Evolutionary conservation across 1,140 invertebrate genomes (phyloP).

Genomic region (Panagrolaimus sp.): DNA sequence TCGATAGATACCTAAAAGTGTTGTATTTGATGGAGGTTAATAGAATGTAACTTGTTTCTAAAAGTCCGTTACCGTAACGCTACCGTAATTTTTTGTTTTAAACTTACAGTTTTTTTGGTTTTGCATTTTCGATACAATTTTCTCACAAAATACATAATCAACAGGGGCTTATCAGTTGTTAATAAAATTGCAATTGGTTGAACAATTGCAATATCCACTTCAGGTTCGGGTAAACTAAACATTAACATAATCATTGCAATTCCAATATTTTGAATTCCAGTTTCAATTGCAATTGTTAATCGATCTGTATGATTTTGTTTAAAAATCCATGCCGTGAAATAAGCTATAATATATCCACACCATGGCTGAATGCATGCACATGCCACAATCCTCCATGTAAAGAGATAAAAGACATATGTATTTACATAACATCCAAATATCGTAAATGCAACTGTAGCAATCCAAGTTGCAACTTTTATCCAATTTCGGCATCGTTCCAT

Average conservation of each 20-base stretch:
- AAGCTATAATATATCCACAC: slow-evolving; percentile 60
- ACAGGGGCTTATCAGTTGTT: slow-evolving; percentile 36
- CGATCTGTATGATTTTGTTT: slow-evolving; percentile 46
- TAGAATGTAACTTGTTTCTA: background rate
- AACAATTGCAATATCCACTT: slow-evolving; percentile 32
- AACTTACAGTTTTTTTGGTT: background rate
- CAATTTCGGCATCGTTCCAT: slow-evolving; percentile 66
- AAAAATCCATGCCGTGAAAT: slow-evolving; percentile 53
- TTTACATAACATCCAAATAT: slow-evolving; percentile 83
- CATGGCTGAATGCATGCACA: slow-evolving; percentile 58
- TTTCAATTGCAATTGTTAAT: slow-evolving; percentile 62
- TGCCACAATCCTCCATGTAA: slow-evolving; percentile 65
- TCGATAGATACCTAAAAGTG: too few relatives aligned
- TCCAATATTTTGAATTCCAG: slow-evolving; percentile 62
- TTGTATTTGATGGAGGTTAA: too few relatives aligned
- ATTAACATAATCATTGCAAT: slow-evolving; percentile 35
- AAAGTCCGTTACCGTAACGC: background rate
- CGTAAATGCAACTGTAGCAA: slow-evolving; percentile 76
- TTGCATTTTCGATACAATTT: background rate
- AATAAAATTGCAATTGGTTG: slow-evolving; percentile 33
- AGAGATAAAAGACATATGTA: slow-evolving; percentile 79
- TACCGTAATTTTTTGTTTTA: background rate
- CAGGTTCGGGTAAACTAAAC: slow-evolving; percentile 31
- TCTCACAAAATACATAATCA: slow-evolving; percentile 24
- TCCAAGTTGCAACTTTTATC: slow-evolving; percentile 66